phyloP scores from a whole-genome alignment of 92 coral and sea anemone genomes.

The Montipora capitata region DNA sequence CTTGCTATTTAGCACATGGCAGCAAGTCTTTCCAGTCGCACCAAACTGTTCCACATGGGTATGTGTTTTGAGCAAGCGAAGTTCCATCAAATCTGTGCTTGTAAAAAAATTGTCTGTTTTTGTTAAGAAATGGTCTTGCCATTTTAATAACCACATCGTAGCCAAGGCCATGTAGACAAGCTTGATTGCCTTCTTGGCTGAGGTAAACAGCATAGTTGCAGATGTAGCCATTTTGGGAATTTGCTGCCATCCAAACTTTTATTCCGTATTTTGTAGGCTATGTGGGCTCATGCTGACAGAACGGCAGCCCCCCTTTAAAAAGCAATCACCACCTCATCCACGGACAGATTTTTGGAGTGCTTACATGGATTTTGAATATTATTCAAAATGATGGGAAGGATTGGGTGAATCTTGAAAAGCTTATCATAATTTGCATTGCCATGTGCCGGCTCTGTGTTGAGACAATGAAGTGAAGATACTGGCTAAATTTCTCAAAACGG shows the following conservation, averaged over 20 bases:
- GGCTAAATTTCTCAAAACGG: slow-evolving; percentile 50
- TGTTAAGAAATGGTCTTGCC: too few species aligned
- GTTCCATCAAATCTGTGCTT: too few species aligned
- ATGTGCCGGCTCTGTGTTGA: slow-evolving; percentile 33
- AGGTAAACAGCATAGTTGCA: too few species aligned
- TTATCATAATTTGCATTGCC: slow-evolving; percentile 35
- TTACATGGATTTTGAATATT: slow-evolving; percentile 18
- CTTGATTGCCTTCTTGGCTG: too few species aligned
- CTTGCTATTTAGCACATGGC: too few species aligned
- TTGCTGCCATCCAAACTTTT: slow-evolving; percentile 57
- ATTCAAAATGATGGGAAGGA: slow-evolving; percentile 24
- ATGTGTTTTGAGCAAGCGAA: too few species aligned
- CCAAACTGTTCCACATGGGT: too few species aligned
- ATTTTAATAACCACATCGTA: too few species aligned
- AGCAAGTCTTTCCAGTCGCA: too few species aligned
- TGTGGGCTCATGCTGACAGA: slow-evolving; percentile 38
- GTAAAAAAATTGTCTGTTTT: too few species aligned
- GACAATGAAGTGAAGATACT: slow-evolving; percentile 47
- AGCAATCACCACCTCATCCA: slow-evolving; percentile 42
- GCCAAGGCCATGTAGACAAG: too few species aligned
- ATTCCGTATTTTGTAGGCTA: slow-evolving; percentile 53
- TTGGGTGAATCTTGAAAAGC: slow-evolving; percentile 34
- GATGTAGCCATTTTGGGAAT: slow-evolving; percentile 21
- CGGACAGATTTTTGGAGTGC: slow-evolving; percentile 42
- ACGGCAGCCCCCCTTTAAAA: too few species aligned